A percentile compares a stretch with the other conserved stretches of the same genome.
Evolutionary conservation across 2,797 vertebrate genomes (phyloP).

Genomic region (Phaenicophaeus curvirostris): DNA sequence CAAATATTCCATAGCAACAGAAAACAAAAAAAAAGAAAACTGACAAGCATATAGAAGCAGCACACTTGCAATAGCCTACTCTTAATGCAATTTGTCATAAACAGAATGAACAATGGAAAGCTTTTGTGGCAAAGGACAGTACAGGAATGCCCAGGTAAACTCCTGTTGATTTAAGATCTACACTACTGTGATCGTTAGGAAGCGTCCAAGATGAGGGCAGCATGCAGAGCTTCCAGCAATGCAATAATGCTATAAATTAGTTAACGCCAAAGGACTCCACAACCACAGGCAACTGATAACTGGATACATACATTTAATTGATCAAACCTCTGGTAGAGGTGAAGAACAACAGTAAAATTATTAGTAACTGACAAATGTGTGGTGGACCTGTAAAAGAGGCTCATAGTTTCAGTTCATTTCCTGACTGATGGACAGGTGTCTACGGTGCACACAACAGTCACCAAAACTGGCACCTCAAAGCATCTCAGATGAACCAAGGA

Average conservation of each 20-base stretch:
- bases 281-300: background rate
- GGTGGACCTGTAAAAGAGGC: background rate
- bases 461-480: background rate
- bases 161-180: background rate
- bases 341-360: background rate
- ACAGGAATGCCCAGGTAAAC: background rate
- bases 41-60: background rate
- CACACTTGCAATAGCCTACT: background rate
- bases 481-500: background rate
- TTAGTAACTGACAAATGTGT: background rate
- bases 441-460: background rate
- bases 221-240: background rate
- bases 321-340: background rate
- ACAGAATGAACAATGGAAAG: background rate
- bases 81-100: background rate
- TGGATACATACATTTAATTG: background rate
- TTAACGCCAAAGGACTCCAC: background rate
- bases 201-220: background rate
- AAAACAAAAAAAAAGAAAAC: background rate
- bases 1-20: background rate
- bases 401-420: background rate
- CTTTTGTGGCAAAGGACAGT: background rate
- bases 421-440: background rate
- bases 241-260: background rate
- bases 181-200: fast-evolving